Evolutionary conservation across 2,113 vertebrate genomes (phyloP).

Genomic region (Centropus bengalensis): DNA sequence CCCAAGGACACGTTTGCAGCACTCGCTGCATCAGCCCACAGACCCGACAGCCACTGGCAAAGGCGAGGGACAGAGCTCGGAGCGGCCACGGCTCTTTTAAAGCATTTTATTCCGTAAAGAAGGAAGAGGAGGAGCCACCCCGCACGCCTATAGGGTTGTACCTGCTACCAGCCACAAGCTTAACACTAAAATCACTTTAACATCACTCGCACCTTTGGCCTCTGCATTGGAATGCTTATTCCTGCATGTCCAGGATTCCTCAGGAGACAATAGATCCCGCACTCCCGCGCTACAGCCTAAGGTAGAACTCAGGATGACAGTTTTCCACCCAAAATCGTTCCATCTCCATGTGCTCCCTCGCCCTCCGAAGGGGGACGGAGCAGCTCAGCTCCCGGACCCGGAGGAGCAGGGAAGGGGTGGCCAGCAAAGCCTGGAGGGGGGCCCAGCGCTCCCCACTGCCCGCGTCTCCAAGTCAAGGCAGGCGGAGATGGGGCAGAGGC

Average conservation of each 20-base stretch:
- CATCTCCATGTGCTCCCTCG: not conserved
- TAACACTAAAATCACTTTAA: not conserved
- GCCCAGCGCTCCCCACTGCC: not conserved
- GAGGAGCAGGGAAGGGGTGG: not conserved
- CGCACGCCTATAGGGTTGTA: not conserved
- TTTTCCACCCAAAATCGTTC: not conserved
- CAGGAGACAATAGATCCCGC: not conserved
- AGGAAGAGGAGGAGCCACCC: not conserved
- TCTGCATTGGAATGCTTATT: not conserved
- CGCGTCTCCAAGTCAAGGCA: not conserved
- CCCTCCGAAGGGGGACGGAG: not conserved
- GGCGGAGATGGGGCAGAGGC: not conserved
- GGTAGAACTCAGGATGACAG: not conserved
- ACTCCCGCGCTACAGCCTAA: not conserved
- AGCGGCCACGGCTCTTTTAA: not conserved
- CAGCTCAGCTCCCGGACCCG: rapidly evolving
- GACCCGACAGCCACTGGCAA: not conserved
- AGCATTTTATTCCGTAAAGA: not conserved
- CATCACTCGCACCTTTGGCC: not conserved
- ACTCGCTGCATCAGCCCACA: not conserved
- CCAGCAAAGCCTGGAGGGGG: rapidly evolving
- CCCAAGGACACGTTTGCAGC: not conserved
- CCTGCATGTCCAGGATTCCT: not conserved
- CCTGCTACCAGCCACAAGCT: not conserved
- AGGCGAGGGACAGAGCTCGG: not conserved